These are phyloP conservation scores for Neoascia interrupta DNA, from an alignment of 2,888 invertebrate genomes.

Conservation along the genomic window DNA sequence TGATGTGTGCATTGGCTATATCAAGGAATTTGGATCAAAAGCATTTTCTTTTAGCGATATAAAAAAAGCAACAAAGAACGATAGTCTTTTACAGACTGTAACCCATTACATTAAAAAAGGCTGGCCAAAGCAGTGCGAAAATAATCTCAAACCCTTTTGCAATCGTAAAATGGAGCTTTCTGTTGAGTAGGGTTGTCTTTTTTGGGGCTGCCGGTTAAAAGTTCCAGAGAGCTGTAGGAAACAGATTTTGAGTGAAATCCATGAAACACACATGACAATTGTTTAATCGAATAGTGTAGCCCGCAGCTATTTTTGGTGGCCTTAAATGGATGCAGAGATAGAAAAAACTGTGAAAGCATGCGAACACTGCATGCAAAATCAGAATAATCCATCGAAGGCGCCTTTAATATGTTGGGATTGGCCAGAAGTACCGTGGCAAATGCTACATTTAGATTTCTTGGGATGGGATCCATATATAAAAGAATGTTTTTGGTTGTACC, in stretches of 20 bases:
- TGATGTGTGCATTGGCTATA: background rate
- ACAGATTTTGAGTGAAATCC: too few species aligned
- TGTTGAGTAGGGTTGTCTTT: too few species aligned
- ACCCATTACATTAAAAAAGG: background rate
- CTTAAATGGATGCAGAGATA: too few species aligned
- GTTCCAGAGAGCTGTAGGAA: too few species aligned
- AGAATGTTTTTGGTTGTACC: slow-evolving; percentile 37
- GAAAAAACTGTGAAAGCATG: too few species aligned
- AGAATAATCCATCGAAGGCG: slow-evolving; percentile 22
- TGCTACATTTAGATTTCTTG: slow-evolving; percentile 59
- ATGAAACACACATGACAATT: too few species aligned
- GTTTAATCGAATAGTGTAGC: too few species aligned
- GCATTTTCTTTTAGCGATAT: background rate
- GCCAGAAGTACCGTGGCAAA: slow-evolving; percentile 56
- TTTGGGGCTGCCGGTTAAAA: too few species aligned
- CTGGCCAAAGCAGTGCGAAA: background rate
- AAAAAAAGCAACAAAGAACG: background rate
- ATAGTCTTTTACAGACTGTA: background rate
- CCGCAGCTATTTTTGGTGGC: too few species aligned
- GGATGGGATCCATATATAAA: slow-evolving; percentile 12
- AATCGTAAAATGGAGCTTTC: too few species aligned
- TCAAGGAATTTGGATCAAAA: background rate
- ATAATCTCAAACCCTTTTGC: too few species aligned
- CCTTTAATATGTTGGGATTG: slow-evolving; percentile 40
- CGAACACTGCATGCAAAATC: too few species aligned